These are phyloP conservation scores for Drosophila tsacasi DNA, from an alignment of 1,140 invertebrate species.

Conservation along the genomic window DNA sequence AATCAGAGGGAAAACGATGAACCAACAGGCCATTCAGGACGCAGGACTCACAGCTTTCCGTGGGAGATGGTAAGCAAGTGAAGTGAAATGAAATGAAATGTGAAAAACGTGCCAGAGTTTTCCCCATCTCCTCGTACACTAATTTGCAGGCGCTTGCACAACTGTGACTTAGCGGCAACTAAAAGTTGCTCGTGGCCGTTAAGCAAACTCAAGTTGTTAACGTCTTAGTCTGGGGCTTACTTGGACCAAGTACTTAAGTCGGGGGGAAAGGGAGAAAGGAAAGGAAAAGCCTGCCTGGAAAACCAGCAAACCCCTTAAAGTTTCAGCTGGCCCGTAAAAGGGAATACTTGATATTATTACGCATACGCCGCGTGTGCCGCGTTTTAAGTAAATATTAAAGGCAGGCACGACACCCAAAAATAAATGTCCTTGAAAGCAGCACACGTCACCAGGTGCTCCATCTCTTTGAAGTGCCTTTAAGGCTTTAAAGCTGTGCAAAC, in stretches of 20 bases:
- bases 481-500: constrained; percentile 41
- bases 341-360: constrained; percentile 50
- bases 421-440: constrained; percentile 43
- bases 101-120: constrained; percentile 70
- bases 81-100: constrained; percentile 65
- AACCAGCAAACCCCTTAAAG: constrained; percentile 14
- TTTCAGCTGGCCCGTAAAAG: constrained; percentile 15
- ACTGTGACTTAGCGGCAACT: constrained; percentile 21
- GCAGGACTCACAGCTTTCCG: constrained; percentile 4
- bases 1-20: constrained; percentile 29
- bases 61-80: not conserved
- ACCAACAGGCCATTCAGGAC: constrained; percentile 8
- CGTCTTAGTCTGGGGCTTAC: constrained; percentile 20
- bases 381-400: constrained; percentile 44
- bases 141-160: constrained; percentile 31
- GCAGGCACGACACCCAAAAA: constrained; percentile 15
- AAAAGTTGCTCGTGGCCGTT: constrained; percentile 14
- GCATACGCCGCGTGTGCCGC: constrained; percentile 35
- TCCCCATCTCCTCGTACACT: constrained; percentile 3
- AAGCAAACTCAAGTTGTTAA: constrained; percentile 30
- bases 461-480: constrained; percentile 11
- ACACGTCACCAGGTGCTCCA: constrained; percentile 16
- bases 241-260: constrained; percentile 13
- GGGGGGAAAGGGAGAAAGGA: too few species aligned
- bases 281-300: not conserved